Base-by-base conservation (phyloP, 2,888 invertebrate species). In the Ischnus inquisitorius region DNA sequence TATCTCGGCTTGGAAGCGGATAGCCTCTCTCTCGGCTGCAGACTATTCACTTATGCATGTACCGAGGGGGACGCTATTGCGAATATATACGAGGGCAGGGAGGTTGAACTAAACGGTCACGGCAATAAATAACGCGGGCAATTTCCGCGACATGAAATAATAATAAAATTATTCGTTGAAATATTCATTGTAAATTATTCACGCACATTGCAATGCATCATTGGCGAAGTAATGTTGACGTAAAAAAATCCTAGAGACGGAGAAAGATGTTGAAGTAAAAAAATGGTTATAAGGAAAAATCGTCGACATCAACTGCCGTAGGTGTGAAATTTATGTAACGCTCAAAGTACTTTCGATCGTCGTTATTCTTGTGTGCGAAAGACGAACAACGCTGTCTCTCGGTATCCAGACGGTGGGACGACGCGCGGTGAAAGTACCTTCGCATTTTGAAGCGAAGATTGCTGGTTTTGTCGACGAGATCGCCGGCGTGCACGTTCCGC, bases 371-470 rank as follows among this genome's bases (percentile, higher is more conserved):
- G 25, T 28, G 5, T 34, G 34, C 34, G 60, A 60, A 60, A 25
- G 25, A 28, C 3, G 28, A 14, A 4, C n/a, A 14, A 14, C 34
- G 1, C 34, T 34, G 14, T 22, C 28, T 60, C 28, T 60, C 60
- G 28, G 14, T 28, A 10, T 22, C 60, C 25, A 60, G 60, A 60
- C 60, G 60, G 60, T n/a, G 60, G 25, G 60, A 60, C 28, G 28
- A 28, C 68, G 60, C 75, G 62, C 77, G 89, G 90, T 88, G 90
- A 90, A 91, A 91, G 90, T 91, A 85, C 71, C 79, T 74, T 67
- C 48, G 54, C 62, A 34, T 88, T 88, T 89, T 92, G 91, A 92
- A 89, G 85, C 85, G 87, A 89, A 90, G 89, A 91, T 91, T 91
- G 88, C 87, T 84, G 90, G 91, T 89, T 91, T 89, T 88, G 87